Percentiles rank a stretch among this genome's conserved stretches.
Conservation (phyloP, 2,888 invertebrate species). For the Strigamia crassipes region DNA sequence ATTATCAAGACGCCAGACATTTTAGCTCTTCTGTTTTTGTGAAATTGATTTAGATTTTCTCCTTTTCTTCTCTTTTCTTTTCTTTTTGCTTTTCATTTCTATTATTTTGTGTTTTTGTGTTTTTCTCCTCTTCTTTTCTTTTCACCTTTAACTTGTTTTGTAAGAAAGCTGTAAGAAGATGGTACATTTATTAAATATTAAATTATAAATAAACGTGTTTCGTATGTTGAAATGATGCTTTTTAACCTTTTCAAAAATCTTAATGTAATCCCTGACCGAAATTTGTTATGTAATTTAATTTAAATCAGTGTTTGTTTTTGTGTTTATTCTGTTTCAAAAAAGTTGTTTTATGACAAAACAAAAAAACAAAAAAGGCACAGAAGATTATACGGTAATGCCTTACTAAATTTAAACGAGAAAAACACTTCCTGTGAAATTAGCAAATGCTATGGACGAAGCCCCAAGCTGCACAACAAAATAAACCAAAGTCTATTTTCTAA, state of each 20-base stretch:
- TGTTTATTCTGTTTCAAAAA: too few species aligned
- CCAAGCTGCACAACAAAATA: background rate
- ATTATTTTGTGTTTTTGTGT: background rate
- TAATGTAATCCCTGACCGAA: background rate
- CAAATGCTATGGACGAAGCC: background rate
- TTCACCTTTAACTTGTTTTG: too few species aligned
- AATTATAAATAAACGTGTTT: too few species aligned
- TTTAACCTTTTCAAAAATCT: background rate
- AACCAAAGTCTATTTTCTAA: background rate
- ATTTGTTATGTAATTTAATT: background rate
- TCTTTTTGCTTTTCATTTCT: background rate
- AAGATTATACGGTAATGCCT: background rate
- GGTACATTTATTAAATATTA: too few species aligned
- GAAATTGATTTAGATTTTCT: background rate
- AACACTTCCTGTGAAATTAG: background rate
- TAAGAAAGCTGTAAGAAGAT: too few species aligned
- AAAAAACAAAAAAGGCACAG: background rate
- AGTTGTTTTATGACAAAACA: background rate
- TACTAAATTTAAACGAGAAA: background rate
- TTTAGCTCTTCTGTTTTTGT: background rate
- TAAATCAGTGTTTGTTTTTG: background rate
- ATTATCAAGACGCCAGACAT: constrained; percentile 18
- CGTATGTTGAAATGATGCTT: background rate
- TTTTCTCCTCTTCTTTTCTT: background rate
- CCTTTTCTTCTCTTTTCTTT: background rate